Evolutionary conservation across 2,797 vertebrate species (phyloP).

Genomic region (Natrix natrix): DNA sequence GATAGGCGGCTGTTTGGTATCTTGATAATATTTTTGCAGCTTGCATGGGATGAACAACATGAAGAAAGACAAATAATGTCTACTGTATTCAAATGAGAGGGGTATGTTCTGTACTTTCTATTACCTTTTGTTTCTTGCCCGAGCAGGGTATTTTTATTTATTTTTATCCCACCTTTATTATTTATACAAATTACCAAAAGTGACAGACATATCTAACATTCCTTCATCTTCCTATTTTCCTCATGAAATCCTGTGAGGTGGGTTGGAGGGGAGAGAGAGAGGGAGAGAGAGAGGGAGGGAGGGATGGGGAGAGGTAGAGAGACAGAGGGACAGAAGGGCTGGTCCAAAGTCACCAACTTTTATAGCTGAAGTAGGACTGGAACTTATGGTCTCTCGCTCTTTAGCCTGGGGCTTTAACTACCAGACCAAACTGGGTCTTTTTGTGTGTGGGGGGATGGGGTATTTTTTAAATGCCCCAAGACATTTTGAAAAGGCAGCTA

Average conservation of each 20-base stretch:
- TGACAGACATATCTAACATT: background rate
- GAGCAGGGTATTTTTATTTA: background rate
- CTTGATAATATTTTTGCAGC: background rate
- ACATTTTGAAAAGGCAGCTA: background rate
- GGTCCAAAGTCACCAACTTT: background rate
- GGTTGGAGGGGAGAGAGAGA: background rate
- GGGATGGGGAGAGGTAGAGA: too few species aligned
- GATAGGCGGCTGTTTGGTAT: background rate
- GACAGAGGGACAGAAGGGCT: background rate
- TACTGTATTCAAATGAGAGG: background rate
- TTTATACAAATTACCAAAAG: background rate
- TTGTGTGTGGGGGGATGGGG: background rate
- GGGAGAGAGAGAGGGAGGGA: too few species aligned
- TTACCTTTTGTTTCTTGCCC: background rate
- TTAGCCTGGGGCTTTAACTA: background rate
- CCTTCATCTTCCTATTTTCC: background rate
- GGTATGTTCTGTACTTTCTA: background rate
- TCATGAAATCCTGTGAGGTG: background rate
- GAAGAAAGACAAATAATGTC: background rate
- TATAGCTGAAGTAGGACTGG: background rate
- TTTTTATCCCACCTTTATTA: background rate
- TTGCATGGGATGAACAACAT: background rate
- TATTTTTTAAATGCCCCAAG: background rate
- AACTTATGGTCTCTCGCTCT: background rate
- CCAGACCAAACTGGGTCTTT: background rate